These are phyloP conservation scores for Larimichthys crocea DNA, from an alignment of 2,113 vertebrate genomes.

Conservation along the genomic window DNA sequence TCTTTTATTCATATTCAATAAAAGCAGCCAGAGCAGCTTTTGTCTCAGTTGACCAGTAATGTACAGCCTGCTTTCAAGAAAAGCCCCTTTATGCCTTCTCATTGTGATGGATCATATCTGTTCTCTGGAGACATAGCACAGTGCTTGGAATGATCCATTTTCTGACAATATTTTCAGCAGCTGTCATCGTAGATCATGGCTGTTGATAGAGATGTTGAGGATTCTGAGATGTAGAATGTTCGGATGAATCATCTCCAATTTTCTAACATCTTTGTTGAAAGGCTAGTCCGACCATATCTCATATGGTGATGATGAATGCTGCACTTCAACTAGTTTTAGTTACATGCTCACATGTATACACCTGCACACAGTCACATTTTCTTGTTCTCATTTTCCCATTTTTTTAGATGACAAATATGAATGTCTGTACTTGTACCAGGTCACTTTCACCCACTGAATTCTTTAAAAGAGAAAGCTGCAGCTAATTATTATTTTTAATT, in stretches of 20 bases:
- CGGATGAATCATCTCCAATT: slow-evolving; percentile 53
- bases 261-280: slow-evolving; percentile 39
- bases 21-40: slow-evolving; percentile 19
- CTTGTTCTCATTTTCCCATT: slow-evolving; percentile 3
- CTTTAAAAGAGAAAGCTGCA: background rate
- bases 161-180: slow-evolving; percentile 52
- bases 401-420: background rate
- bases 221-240: slow-evolving; percentile 18
- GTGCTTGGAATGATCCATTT: slow-evolving; percentile 60
- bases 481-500: background rate
- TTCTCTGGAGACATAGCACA: slow-evolving; percentile 30
- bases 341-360: background rate
- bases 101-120: slow-evolving; percentile 46
- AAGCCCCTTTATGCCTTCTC: slow-evolving; percentile 26
- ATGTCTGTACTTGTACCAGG: background rate
- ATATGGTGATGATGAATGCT: slow-evolving; percentile 9
- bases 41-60: slow-evolving; percentile 5
- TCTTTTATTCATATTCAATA: slow-evolving; percentile 27
- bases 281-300: slow-evolving; percentile 9
- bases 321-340: background rate
- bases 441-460: background rate
- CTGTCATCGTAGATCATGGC: slow-evolving; percentile 60
- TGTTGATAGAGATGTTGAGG: slow-evolving; percentile 52
- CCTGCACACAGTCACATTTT: slow-evolving; percentile 2
- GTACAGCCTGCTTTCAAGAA: slow-evolving; percentile 38